phyloP scores from a whole-genome alignment of 2,888 invertebrate genomes.

The Oscheius sp. region DNA sequence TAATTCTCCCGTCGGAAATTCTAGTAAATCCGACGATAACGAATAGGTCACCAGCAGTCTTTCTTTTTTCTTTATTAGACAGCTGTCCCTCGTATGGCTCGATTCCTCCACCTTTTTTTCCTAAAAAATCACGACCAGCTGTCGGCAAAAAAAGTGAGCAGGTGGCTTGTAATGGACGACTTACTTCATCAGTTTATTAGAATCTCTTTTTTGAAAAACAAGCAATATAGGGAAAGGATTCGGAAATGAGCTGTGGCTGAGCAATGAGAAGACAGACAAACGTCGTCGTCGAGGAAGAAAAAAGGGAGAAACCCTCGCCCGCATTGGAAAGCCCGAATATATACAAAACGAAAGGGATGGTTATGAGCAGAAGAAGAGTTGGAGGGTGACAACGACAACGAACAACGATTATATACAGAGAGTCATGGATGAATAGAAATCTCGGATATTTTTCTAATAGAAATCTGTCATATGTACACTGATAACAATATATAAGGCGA shows the following conservation, averaged over 20 bases:
- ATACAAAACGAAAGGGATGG: conserved; percentile 1
- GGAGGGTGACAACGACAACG: background rate
- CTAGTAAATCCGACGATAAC: too few species aligned
- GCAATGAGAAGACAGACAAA: conserved; percentile 8
- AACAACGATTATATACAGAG: conserved; percentile 16
- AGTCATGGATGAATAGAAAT: conserved; percentile 27
- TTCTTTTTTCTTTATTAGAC: too few species aligned
- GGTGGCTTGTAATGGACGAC: too few species aligned
- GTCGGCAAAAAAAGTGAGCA: too few species aligned
- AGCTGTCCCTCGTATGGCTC: too few species aligned
- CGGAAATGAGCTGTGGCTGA: conserved; percentile 16
- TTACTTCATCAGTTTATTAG: too few species aligned
- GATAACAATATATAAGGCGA: conserved; percentile 14
- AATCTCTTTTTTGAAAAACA: too few species aligned
- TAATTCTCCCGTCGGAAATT: too few species aligned
- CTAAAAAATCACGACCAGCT: too few species aligned
- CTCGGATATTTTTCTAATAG: conserved; percentile 18
- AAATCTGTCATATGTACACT: conserved; percentile 15
- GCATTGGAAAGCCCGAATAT: conserved; percentile 2
- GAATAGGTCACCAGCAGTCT: too few species aligned
- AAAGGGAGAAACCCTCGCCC: background rate
- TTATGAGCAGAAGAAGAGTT: background rate
- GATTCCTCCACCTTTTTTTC: too few species aligned
- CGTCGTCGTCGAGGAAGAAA: background rate
- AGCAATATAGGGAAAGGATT: too few species aligned